Evolutionary conservation across 2,888 invertebrate species (phyloP), one percentile per base, ranked within the genome.

Genomic region (Metallyticus violacea): DNA sequence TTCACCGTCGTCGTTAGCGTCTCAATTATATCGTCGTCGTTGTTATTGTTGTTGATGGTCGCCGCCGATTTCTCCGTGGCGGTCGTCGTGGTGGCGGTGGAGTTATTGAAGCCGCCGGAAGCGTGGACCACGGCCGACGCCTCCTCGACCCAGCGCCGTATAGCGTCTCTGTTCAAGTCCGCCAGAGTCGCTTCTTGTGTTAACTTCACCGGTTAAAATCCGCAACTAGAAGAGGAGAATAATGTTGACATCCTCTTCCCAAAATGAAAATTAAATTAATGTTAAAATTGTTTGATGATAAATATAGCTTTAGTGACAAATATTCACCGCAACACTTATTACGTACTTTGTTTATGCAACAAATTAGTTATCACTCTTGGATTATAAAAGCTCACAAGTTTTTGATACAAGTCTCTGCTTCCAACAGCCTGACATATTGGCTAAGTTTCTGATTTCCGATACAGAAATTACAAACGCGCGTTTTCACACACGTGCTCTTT

Each of bases 121-220:
- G 78, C 85, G 84, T 25, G n/a, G 79, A 81, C 85, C 84, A 86
- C 87, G 80, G 88, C 87, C 81, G 88, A 85, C 77, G 88, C 86
- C 87, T 88, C 83, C 87, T 88, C 88, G 79, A 88, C 86, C 88
- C 88, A 88, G 85, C 88, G 88, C 77, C 88, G 88, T 81, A 88
- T 85, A 62, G 88, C 88, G 77, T 88, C 88, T 29, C 87, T 81
- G 79, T 88, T 86, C 86, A 93, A 92, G 91, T 93, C 93, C 93
- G 93, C 93, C 94, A 94, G 93, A 92, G 93, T 93, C 92, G 92
- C 92, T 90, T 91, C 88, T 90, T 62, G 6, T 83, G 5, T 28
- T 77, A 3, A 1, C 27, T 62, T 83, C 83, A 83, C 77, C 7
- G 28, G 22, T 77, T 7, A 6, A 83, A 83, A 62, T 40, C 26